A percentile compares a stretch with the other conserved stretches of the same genome.
Evolutionary conservation across 2,888 invertebrate species (phyloP).

Genomic region (Temnothorax unifasciatus): DNA sequence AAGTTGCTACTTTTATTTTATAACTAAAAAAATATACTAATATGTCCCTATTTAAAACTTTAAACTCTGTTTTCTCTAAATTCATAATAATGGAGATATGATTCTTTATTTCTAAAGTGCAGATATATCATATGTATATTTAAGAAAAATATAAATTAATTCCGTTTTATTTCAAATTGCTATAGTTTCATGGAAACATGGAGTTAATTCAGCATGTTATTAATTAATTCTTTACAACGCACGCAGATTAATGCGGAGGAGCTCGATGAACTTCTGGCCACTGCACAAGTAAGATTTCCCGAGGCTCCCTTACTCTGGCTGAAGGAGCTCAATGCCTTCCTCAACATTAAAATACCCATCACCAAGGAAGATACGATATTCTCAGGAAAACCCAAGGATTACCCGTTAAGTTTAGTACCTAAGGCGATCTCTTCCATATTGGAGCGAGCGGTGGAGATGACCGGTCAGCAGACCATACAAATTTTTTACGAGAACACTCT

Average conservation of each 20-base stretch:
- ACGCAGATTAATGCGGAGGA: conserved; percentile 89
- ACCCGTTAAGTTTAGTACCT: conserved; percentile 88
- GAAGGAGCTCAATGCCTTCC: conserved; percentile 90
- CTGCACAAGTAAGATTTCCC: conserved; percentile 89
- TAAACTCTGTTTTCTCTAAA: too few relatives aligned
- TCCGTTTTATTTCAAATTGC: neutral
- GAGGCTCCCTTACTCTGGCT: conserved; percentile 91
- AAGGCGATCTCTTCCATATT: conserved; percentile 86
- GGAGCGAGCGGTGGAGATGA: conserved; percentile 88
- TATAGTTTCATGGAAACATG: neutral
- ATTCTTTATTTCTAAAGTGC: neutral
- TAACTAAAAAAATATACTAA: too few relatives aligned
- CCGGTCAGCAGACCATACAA: conserved; percentile 89
- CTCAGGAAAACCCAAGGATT: conserved; percentile 87
- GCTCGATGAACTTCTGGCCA: conserved; percentile 87
- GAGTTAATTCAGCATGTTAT: neutral
- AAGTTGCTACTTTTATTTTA: too few relatives aligned
- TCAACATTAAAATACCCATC: conserved; percentile 89
- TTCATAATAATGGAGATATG: too few relatives aligned
- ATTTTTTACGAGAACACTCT: conserved; percentile 91
- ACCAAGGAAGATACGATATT: conserved; percentile 90
- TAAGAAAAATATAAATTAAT: neutral
- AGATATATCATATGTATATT: neutral
- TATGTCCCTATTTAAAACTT: too few relatives aligned
- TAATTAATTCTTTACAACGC: conserved; percentile 60